Percentiles rank a stretch among this genome's conserved stretches.
These are phyloP conservation scores for Arion vulgaris DNA, from an alignment of 1,140 invertebrate species.

Conservation along the genomic window DNA sequence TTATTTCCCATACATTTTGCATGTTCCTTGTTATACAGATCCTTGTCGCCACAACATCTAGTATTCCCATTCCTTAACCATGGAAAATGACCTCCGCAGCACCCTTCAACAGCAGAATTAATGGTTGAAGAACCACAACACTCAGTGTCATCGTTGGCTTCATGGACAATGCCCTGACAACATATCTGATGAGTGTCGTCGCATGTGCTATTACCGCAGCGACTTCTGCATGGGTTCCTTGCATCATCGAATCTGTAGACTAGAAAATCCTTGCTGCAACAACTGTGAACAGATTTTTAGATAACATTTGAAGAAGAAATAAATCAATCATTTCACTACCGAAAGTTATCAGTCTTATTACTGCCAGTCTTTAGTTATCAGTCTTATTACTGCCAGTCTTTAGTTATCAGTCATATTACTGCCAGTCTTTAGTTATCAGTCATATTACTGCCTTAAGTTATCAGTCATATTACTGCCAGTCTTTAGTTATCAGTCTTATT, in stretches of 20 bases:
- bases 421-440: no score
- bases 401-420: no score
- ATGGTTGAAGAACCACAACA: constrained; percentile 1
- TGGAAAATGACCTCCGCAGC: background rate
- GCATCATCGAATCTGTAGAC: background rate
- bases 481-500: no score
- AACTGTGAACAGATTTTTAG: background rate
- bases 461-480: no score
- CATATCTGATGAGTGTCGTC: background rate
- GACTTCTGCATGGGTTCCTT: background rate
- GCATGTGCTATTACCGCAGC: background rate
- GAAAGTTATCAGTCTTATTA: no score
- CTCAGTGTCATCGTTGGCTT: background rate
- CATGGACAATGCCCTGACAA: background rate
- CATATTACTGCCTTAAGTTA: no score
- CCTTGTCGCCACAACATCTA: background rate
- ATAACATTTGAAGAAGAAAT: background rate
- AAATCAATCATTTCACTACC: no score
- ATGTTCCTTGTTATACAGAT: background rate
- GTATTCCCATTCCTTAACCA: background rate
- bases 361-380: no score
- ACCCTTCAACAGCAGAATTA: background rate
- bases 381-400: no score
- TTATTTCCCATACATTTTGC: background rate
- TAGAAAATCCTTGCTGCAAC: background rate